These are phyloP conservation scores for Synanceia verrucosa DNA, from an alignment of 2,797 vertebrate species.

Conservation along the genomic window DNA sequence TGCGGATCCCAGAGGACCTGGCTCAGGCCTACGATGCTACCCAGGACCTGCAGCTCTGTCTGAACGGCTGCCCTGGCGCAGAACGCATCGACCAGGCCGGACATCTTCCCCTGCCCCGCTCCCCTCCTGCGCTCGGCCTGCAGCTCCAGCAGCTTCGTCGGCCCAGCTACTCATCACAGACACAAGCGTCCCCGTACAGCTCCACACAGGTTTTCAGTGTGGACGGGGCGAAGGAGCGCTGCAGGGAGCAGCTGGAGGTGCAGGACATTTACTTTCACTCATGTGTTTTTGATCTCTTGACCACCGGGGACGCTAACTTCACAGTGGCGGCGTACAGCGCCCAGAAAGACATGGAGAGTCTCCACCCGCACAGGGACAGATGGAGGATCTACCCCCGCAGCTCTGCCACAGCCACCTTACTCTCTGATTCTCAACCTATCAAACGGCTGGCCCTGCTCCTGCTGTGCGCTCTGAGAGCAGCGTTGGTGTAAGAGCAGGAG, in stretches of 20 bases:
- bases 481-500: conserved; percentile 40
- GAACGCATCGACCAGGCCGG: conserved; percentile 91
- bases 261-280: conserved; percentile 97
- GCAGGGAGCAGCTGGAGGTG: conserved; percentile 90
- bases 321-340: conserved; percentile 92
- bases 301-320: conserved; percentile 96
- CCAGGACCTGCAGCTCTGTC: conserved; percentile 96
- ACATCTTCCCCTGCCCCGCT: conserved; percentile 80
- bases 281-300: conserved; percentile 95
- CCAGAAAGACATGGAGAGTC: conserved; percentile 91
- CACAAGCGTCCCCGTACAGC: conserved; percentile 58
- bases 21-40: conserved; percentile 90
- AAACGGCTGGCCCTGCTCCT: conserved; percentile 72
- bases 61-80: conserved; percentile 90
- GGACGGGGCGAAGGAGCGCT: conserved; percentile 87
- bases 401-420: conserved; percentile 34
- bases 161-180: conserved; percentile 64
- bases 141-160: conserved; percentile 71
- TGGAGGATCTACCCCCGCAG: conserved; percentile 93
- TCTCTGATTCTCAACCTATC: conserved; percentile 26
- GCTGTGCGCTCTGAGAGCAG: conserved; percentile 68
- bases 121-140: conserved; percentile 78
- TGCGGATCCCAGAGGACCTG: conserved; percentile 92
- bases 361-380: conserved; percentile 90
- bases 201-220: conserved; percentile 80